Percentiles rank a stretch among this genome's conserved stretches.
These are phyloP conservation scores for Trissolcus japonicus DNA, from an alignment of 2,888 invertebrate species.

Conservation along the genomic window DNA sequence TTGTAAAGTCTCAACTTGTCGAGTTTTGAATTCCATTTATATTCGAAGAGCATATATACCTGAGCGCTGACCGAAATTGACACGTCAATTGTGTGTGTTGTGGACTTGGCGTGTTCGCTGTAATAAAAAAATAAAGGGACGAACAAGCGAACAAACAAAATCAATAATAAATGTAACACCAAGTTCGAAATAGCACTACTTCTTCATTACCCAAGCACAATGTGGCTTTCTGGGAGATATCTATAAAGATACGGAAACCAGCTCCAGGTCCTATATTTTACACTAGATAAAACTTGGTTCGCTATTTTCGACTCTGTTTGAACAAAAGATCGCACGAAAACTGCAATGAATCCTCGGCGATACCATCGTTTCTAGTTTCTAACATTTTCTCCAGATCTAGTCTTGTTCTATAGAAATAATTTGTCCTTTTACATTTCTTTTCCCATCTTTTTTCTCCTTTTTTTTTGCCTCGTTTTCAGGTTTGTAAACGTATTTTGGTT, in stretches of 20 bases:
- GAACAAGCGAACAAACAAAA: too few species aligned
- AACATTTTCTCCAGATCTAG: constrained; percentile 16
- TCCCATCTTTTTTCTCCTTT: too few species aligned
- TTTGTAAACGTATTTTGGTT: too few species aligned
- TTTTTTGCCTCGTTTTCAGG: too few species aligned
- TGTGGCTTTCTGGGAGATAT: constrained; percentile 7
- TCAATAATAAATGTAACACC: too few species aligned
- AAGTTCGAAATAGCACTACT: too few species aligned
- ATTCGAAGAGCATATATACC: too few species aligned
- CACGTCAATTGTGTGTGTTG: too few species aligned
- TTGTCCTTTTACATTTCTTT: background rate
- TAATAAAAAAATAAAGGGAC: too few species aligned
- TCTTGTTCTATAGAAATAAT: constrained; percentile 11
- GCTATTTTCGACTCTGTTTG: constrained; percentile 30
- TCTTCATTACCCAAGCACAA: background rate
- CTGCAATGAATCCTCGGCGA: constrained; percentile 27
- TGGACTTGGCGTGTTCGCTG: too few species aligned
- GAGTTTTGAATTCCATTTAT: constrained; percentile 14
- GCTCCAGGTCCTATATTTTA: constrained; percentile 17
- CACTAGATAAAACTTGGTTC: constrained; percentile 31
- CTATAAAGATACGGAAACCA: constrained; percentile 8
- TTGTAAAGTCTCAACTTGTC: constrained; percentile 34
- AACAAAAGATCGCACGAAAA: constrained; percentile 25
- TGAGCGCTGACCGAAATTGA: too few species aligned
- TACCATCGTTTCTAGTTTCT: constrained; percentile 31